These are phyloP conservation scores for Forbesichthys papilliferus DNA, from an alignment of 2,113 vertebrate species.

Conservation along the genomic window DNA sequence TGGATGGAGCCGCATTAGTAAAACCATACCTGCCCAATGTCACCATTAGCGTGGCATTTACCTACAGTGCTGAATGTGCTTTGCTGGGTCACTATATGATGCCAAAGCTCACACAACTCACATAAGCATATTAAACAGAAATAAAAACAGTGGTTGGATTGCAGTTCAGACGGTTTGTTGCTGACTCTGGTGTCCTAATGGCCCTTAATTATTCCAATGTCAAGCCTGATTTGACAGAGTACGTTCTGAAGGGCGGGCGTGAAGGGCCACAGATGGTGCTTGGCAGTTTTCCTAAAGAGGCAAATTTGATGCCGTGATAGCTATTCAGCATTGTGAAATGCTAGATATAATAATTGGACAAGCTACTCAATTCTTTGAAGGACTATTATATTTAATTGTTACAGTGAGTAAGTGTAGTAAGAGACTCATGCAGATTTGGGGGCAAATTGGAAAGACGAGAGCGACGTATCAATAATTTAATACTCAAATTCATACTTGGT, in stretches of 20 bases:
- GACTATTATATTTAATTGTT: neutral
- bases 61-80: neutral
- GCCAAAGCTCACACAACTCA: neutral
- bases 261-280: conserved; percentile 69
- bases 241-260: conserved; percentile 64
- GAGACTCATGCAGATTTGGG: no score
- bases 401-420: no score
- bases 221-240: conserved; percentile 73
- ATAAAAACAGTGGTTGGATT: conserved; percentile 32
- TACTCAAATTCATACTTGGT: no score
- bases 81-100: neutral
- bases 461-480: no score
- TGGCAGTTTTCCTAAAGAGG: conserved; percentile 34
- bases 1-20: conserved; percentile 4
- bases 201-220: conserved; percentile 69
- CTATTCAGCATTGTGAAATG: conserved; percentile 10
- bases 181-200: conserved; percentile 62
- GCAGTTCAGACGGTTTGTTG: conserved; percentile 34
- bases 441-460: no score
- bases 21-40: conserved; percentile 6
- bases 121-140: conserved; percentile 19
- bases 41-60: neutral
- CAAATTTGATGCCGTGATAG: conserved; percentile 42
- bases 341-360: neutral
- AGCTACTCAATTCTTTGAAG: neutral